phyloP scores from a whole-genome alignment of 2,797 vertebrate species.

The Galago senegalensis region DNA sequence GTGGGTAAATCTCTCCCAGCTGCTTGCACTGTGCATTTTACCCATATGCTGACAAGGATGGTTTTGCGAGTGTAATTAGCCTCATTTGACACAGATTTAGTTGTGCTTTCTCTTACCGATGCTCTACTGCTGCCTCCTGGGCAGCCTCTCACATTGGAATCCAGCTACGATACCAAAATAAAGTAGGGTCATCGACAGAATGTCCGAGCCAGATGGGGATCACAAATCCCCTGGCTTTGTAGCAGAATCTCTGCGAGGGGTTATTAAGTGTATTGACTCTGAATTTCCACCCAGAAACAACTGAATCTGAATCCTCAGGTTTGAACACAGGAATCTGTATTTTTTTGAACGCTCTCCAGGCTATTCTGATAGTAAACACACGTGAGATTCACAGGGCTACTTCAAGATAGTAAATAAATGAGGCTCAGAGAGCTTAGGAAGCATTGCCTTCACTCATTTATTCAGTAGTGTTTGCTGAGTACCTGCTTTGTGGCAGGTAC shows the following conservation, averaged over 20 bases:
- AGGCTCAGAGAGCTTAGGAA: neutral
- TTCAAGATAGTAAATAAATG: neutral
- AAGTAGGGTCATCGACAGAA: neutral
- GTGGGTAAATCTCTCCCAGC: neutral
- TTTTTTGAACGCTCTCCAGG: neutral
- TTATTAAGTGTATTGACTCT: neutral
- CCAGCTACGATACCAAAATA: neutral
- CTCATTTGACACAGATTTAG: neutral
- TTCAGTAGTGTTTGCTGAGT: neutral
- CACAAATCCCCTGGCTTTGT: neutral
- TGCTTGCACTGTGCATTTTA: fast-evolving
- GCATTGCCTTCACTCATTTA: neutral
- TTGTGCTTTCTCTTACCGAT: neutral
- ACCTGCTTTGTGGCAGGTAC: neutral
- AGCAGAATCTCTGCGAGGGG: neutral
- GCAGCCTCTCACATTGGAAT: conserved; percentile 22
- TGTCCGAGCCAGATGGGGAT: neutral
- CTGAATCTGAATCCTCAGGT: neutral
- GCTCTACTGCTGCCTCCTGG: neutral
- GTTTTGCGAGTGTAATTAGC: conserved; percentile 2
- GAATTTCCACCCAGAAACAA: neutral
- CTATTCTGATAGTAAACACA: neutral
- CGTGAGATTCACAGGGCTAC: neutral
- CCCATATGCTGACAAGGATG: neutral
- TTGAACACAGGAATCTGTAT: neutral